Conservation (phyloP, 2,113 vertebrate genomes). For the Oncorhynchus mykiss region DNA sequence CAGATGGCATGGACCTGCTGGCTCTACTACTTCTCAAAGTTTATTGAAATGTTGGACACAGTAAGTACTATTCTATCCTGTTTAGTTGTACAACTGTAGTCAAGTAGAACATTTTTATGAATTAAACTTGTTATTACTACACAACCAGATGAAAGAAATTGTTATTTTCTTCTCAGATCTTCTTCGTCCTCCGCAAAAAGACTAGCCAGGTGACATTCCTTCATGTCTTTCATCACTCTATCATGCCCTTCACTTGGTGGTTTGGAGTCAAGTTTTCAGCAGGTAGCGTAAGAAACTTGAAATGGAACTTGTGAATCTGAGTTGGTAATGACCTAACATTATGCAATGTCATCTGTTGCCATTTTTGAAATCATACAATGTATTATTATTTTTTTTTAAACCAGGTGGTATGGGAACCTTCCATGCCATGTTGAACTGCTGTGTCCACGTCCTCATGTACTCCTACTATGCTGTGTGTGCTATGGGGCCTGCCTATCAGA, state of each 20-base stretch:
- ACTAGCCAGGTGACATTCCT: slow-evolving; percentile 86
- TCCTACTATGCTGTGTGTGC: slow-evolving; percentile 83
- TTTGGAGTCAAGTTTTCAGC: slow-evolving; percentile 78
- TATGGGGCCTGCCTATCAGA: slow-evolving; percentile 81
- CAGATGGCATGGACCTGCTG: slow-evolving; percentile 86
- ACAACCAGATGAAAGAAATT: too few species aligned
- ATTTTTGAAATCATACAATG: too few species aligned
- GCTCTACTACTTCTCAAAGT: slow-evolving; percentile 89
- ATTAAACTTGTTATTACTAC: too few species aligned
- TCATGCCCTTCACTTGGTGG: slow-evolving; percentile 92
- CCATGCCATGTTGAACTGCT: slow-evolving; percentile 80
- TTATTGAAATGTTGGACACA: slow-evolving; percentile 86
- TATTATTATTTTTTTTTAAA: too few species aligned
- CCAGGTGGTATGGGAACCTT: slow-evolving; percentile 83
- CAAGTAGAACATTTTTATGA: not conserved
- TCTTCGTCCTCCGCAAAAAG: slow-evolving; percentile 90
- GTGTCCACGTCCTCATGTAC: slow-evolving; percentile 86
- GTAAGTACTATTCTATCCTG: slow-evolving; percentile 69
- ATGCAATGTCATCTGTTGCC: too few species aligned
- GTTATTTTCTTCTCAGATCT: slow-evolving; percentile 67
- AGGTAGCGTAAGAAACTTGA: slow-evolving; percentile 43
- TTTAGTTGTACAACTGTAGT: too few species aligned
- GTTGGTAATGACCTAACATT: too few species aligned
- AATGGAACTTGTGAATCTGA: too few species aligned
- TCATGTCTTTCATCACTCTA: slow-evolving; percentile 87